These are phyloP conservation scores for Hydractinia echinata DNA, from an alignment of 30 jellyfish, hydroid and myxozoan genomes.

Conservation along the genomic window DNA sequence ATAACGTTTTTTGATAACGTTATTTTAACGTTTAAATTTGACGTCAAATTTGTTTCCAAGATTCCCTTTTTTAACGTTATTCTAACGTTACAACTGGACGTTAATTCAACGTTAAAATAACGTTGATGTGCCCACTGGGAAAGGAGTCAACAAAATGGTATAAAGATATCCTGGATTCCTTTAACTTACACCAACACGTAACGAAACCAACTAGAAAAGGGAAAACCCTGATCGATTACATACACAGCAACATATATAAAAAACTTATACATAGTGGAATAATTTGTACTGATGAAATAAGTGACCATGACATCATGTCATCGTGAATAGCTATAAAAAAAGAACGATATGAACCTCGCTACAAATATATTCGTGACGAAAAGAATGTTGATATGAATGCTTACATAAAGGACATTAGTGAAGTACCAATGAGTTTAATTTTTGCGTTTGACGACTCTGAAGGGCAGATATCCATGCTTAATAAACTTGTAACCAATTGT, in stretches of 20 bases:
- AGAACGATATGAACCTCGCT: slow-evolving; percentile 33
- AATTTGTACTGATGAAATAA: slow-evolving; percentile 27
- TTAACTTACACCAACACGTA: slow-evolving; percentile 38
- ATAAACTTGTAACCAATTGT: too few relatives aligned
- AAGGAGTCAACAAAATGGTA: slow-evolving; percentile 28
- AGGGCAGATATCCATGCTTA: too few relatives aligned
- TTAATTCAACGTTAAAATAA: too few relatives aligned
- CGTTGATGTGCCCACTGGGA: too few relatives aligned
- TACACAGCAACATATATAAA: slow-evolving; percentile 28
- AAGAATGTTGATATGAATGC: slow-evolving; percentile 26
- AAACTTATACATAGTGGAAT: slow-evolving; percentile 15
- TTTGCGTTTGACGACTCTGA: too few relatives aligned
- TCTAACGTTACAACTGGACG: too few relatives aligned
- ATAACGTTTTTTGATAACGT: too few relatives aligned
- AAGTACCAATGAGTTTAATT: too few relatives aligned
- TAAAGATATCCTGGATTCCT: slow-evolving; percentile 33
- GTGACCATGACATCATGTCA: slow-evolving; percentile 38
- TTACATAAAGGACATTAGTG: slow-evolving; percentile 10
- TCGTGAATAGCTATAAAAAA: slow-evolving; percentile 18
- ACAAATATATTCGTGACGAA: slow-evolving; percentile 56
- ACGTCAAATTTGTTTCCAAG: too few relatives aligned
- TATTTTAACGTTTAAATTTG: too few relatives aligned
- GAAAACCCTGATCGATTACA: slow-evolving; percentile 60
- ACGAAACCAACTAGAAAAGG: slow-evolving; percentile 45
- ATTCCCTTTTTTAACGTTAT: too few relatives aligned